Percentiles rank a stretch among this genome's conserved stretches.
Evolutionary conservation across 92 coral and sea anemone species (phyloP).

Genomic region (Bergia puertoricense): DNA sequence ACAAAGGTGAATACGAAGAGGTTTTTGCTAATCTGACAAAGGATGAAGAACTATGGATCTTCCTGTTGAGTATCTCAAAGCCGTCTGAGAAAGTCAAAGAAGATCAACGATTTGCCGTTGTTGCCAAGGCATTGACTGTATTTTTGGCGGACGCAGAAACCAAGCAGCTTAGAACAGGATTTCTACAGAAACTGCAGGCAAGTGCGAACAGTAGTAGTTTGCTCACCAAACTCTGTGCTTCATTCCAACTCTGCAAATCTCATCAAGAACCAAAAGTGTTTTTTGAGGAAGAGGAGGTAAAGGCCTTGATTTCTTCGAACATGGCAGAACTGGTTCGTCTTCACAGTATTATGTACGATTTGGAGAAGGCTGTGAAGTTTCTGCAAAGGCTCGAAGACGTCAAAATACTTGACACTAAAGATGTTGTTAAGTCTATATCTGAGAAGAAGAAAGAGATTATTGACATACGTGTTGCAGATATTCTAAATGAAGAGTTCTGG

Average conservation of each 20-base stretch:
- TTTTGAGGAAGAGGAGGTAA: conserved; percentile 25
- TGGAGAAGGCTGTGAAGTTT: conserved; percentile 47
- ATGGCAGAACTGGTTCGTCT: conserved; percentile 40
- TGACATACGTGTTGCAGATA: conserved; percentile 40
- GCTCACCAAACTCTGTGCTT: conserved; percentile 15
- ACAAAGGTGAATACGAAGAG: background rate
- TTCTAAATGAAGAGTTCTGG: conserved; percentile 63
- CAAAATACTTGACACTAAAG: background rate
- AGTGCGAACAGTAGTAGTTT: background rate
- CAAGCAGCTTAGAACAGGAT: conserved; percentile 24
- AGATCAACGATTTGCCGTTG: conserved; percentile 5
- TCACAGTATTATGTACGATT: conserved; percentile 8
- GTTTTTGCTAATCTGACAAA: background rate
- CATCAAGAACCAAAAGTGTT: background rate
- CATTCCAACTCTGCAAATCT: background rate
- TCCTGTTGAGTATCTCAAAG: background rate
- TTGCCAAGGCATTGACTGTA: background rate
- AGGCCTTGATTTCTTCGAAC: conserved; percentile 23
- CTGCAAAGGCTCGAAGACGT: conserved; percentile 12
- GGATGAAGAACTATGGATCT: conserved; percentile 17
- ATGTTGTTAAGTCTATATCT: conserved; percentile 37
- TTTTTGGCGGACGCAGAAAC: conserved; percentile 2
- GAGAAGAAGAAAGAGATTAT: conserved; percentile 29
- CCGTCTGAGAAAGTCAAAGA: conserved; percentile 17
- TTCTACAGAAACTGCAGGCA: background rate